phyloP scores from a whole-genome alignment of 2,113 vertebrate species.

The Actenoides lindsayi region DNA sequence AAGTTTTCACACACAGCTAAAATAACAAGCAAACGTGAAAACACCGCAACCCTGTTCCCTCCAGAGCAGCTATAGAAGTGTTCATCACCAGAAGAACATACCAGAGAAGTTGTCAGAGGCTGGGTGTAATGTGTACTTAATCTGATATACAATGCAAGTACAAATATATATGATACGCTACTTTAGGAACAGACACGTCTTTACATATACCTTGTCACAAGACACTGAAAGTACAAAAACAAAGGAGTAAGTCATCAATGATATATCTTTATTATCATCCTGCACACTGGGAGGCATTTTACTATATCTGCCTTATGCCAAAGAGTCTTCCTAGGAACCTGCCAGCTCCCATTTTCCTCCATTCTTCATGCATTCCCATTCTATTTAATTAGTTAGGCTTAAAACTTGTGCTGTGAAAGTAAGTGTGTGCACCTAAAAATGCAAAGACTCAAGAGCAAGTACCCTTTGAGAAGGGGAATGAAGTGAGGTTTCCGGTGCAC shows the following conservation, averaged over 20 bases:
- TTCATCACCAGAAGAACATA: neutral
- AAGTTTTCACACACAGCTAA: neutral
- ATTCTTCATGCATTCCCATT: neutral
- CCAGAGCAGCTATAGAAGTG: rapidly evolving
- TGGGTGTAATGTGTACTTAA: neutral
- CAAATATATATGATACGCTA: too few species aligned
- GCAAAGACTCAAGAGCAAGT: neutral
- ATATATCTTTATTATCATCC: neutral
- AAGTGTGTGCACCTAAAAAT: neutral
- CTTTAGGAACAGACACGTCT: neutral
- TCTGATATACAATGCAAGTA: neutral
- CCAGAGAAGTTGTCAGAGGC: rapidly evolving
- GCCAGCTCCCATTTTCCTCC: neutral
- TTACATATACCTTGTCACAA: neutral
- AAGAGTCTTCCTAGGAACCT: neutral
- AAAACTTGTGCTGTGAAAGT: neutral
- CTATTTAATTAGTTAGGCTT: neutral
- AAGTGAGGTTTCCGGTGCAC: neutral
- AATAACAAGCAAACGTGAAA: neutral
- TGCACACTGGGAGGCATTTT: neutral
- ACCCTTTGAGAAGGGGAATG: neutral
- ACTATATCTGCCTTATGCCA: neutral
- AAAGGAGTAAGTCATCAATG: neutral
- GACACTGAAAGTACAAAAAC: neutral
- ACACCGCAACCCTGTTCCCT: rapidly evolving